Evolutionary conservation across 1,140 invertebrate genomes (phyloP), one percentile per base, ranked within the genome.

Genomic region (Drosophila bocki): DNA sequence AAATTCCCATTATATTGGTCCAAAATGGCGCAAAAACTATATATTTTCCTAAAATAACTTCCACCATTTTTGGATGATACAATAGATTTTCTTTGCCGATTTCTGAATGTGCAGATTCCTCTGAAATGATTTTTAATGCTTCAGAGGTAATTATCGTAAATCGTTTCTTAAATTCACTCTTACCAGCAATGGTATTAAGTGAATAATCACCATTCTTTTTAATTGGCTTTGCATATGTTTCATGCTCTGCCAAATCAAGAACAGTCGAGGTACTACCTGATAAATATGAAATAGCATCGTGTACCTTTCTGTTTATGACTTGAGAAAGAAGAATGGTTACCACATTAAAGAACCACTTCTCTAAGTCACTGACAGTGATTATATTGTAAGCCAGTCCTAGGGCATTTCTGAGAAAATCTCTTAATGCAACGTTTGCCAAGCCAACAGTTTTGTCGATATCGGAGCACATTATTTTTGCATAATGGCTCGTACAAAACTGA

Each of bases 11-110:
- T 19, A 57, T 12, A 26, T 26, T 26, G 26, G 26, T 26, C 26
- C 26, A 26, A 26, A 32, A 37, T 37, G 12, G 12, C 35, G 3
- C 11, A 37, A 12, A 37, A 37, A 13, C 12, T 13, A 5, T 37
- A 32, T 62, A 62, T 41, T 62, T 62, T 15, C 13, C 32, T 19
- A 65, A 65, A 57, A 47, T 57, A 12, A 65, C 19, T n/a, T 65
- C 32, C 8, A 35, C 51, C 50, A 45, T 44, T 29, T 42, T 42
- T 4, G n/a, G 41, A 41, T 41, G 35, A 37, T 37, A 37, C 3
- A 37, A 39, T 15, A 15, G 37, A 15, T 39, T 39, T 15, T 15
- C 37, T 15, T 15, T 6, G 37, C 37, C 37, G 13, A 15, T 39
- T 15, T 15, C 13, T 6, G 26, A 26, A 26, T 26, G 26, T 26